phyloP scores from a whole-genome alignment of 2,113 vertebrate species.

The Ceyx cyanopectus region DNA sequence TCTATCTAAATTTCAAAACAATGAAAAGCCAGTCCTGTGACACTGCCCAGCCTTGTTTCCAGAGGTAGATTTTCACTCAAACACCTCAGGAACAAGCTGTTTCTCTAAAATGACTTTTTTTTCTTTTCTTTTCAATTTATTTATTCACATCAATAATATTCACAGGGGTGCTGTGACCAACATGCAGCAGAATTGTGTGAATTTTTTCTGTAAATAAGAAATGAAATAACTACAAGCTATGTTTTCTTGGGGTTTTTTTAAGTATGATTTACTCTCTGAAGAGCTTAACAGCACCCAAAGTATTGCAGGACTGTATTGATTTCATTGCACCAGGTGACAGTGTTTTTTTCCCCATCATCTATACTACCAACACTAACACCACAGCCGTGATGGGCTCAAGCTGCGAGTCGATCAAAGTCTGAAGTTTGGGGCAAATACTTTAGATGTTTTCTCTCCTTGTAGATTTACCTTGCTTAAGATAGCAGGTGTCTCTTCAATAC shows the following conservation, averaged over 20 bases:
- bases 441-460: background rate
- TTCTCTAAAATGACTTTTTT: background rate
- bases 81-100: background rate
- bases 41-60: background rate
- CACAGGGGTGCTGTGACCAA: background rate
- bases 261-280: background rate
- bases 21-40: background rate
- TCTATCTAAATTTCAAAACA: background rate
- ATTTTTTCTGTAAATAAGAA: background rate
- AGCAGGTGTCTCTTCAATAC: background rate
- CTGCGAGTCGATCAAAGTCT: fast-evolving
- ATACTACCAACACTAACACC: fast-evolving
- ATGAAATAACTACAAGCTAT: fast-evolving
- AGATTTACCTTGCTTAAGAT: background rate
- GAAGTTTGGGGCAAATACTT: background rate
- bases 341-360: background rate
- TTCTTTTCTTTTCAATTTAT: background rate
- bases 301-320: background rate
- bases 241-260: background rate
- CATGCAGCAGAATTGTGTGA: background rate
- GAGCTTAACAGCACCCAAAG: background rate
- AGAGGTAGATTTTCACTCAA: background rate
- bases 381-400: background rate
- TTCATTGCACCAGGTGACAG: background rate
- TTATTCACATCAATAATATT: background rate